Base-by-base conservation (phyloP, 2,797 vertebrate species). In the Sebastes vulpes region DNA sequence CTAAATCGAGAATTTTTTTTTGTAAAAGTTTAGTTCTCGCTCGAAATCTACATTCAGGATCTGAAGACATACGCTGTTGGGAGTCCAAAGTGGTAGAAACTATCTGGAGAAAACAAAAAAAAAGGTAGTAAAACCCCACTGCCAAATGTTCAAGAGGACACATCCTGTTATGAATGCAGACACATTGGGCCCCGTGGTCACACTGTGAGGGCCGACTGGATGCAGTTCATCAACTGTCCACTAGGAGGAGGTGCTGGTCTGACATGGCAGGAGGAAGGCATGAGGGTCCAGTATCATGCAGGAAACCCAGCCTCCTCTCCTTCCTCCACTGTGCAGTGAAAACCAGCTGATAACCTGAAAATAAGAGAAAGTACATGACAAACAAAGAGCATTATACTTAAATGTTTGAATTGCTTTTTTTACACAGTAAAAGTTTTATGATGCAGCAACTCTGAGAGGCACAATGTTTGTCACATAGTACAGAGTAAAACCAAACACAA, bases 71-170 rank as follows among this genome's bases (percentile, higher is more conserved):
- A 81, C 67, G 25, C 84, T 86, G 89, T 73, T 82, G 32, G 74
- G 64, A 78, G 77, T 88, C 80, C 61, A 79, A 72, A 64, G 25
- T 63, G 66, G 75, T 81, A 70, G 60, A 81, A 84, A 77, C 18
- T 57, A 67, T 71, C 60, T 60, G 42, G 57, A 87, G 32, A 7
- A 31, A 32, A 53, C 16, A 28, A 77, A 48, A 23, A 26, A 72
- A 95, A 93, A 90, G 29, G 89, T 96, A 95, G 92, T 92, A 96
- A 97, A 97, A 96, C 16, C 58, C 72, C 80, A 87, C 92, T 93
- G 94, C 92, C 94, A 95, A 96, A 91, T 92, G 92, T 93, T 90
- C 72, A 68, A 74, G 94, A 64, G 90, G 90, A 64, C 50, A 6
- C 35, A 38, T 38, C 77, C 79, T 11, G 23, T 38, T 20, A 48